Conservation (phyloP, 2,888 invertebrate genomes). For the Diaperis boleti region DNA sequence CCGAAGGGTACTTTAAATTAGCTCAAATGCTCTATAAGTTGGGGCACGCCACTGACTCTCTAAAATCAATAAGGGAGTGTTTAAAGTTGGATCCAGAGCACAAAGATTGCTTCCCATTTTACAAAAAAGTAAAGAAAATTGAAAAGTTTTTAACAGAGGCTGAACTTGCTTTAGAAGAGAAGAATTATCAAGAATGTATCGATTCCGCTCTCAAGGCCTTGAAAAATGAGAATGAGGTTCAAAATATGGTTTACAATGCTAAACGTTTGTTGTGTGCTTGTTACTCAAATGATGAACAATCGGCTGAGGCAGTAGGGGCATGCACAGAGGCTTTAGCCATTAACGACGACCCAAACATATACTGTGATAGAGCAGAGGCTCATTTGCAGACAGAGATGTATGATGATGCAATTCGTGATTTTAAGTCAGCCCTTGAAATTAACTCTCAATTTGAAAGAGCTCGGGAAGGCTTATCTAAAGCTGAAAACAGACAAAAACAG, state of each 20-base stretch:
- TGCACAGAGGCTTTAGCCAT: slow-evolving; percentile 86
- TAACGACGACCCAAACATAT: slow-evolving; percentile 79
- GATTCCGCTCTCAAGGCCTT: slow-evolving; percentile 76
- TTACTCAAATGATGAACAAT: slow-evolving; percentile 77
- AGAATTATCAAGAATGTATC: slow-evolving; percentile 78
- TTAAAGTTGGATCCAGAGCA: slow-evolving; percentile 98
- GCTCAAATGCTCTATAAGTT: slow-evolving; percentile 87
- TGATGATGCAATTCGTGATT: slow-evolving; percentile 93
- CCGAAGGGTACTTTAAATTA: slow-evolving; percentile 86
- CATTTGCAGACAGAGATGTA: slow-evolving; percentile 89
- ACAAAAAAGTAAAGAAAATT: slow-evolving; percentile 95
- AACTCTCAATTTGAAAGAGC: slow-evolving; percentile 85
- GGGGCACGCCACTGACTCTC: slow-evolving; percentile 91
- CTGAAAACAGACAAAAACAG: slow-evolving; percentile 93
- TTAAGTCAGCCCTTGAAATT: slow-evolving; percentile 85
- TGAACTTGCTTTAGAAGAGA: slow-evolving; percentile 71
- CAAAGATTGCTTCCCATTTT: slow-evolving; percentile 94
- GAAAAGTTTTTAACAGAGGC: slow-evolving; percentile 83
- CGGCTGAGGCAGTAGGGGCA: slow-evolving; percentile 77
- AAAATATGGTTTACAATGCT: slow-evolving; percentile 80
- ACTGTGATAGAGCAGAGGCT: slow-evolving; percentile 94
- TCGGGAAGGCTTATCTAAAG: slow-evolving; percentile 88
- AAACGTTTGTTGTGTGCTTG: slow-evolving; percentile 87
- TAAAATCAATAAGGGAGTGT: slow-evolving; percentile 96
- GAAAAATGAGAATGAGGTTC: slow-evolving; percentile 77